Base-by-base conservation (phyloP, 1,140 invertebrate species). In the Agraylea sexmaculata region DNA sequence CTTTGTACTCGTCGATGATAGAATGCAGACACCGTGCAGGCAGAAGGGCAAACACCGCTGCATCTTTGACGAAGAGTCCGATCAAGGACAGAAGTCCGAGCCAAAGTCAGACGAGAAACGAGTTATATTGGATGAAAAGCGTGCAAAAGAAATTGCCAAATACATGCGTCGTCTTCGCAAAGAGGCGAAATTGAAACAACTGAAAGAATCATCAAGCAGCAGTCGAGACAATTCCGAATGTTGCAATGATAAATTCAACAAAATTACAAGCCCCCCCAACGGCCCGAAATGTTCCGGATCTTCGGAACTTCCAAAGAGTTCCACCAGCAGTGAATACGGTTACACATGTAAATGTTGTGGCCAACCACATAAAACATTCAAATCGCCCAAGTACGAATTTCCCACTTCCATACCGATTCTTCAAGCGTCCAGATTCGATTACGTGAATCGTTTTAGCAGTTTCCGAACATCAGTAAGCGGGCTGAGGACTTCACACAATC, bases 1-100 rank as follows among this genome's bases (percentile, higher is more conserved):
- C 20, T 49, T 40, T 39, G 17, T 61, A 23, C 48, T 81, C 21
- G 58, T 78, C 18, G 78, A 82, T 52, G 80, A 83, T 47, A 65
- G 79, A 37, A 73, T 83, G 66, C 70, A 77, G 43, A 77, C 74
- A 3, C 65, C 69, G 2, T 83, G 79, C 59, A 74, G 75, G 38
- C 69, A 77, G 45, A 77, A 74, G 27, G 80, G 80, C 0, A 83
- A 83, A 51, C 77, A 80, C 47, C 72, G 75, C 43, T 80, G 77
- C 59, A 69, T 56, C 20, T 76, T 70, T 50, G 73, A 75, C 46
- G 72, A 74, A 16, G 73, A 76, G 45, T 63, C 62, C 0, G 64
- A 60, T 31, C 45, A 45, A 42, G 56, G 59, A 55, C 12, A 12
- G 28, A 36, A 20, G 29, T 43, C 6, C 10, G 13, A 23, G 40